Conservation (phyloP, 2,888 invertebrate species). For the Anticlea derivata region DNA sequence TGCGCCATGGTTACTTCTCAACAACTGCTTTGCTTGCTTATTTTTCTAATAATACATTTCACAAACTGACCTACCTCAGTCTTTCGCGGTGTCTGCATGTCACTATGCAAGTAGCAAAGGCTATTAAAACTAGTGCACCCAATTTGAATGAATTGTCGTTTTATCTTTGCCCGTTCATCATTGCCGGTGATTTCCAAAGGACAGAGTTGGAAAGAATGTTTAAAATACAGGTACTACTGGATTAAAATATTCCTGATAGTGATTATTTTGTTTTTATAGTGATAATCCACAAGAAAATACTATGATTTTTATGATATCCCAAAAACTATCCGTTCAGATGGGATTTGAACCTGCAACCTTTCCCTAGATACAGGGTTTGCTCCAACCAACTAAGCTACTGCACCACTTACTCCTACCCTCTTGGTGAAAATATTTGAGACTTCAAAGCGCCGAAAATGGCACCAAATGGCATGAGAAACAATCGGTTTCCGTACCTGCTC, state of each 20-base stretch:
- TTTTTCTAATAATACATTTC: slow-evolving; percentile 77
- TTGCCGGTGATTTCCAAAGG: slow-evolving; percentile 72
- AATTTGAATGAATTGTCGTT: slow-evolving; percentile 78
- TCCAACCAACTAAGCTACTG: no score
- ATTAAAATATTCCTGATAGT: slow-evolving; percentile 49
- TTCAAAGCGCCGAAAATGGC: no score
- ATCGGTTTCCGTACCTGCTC: no score
- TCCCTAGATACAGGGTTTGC: no score
- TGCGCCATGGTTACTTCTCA: slow-evolving; percentile 81
- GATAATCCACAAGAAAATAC: no score
- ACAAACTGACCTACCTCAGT: slow-evolving; percentile 73
- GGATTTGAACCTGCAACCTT: no score
- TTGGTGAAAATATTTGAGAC: no score
- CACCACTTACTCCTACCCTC: no score
- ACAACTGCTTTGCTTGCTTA: slow-evolving; percentile 75
- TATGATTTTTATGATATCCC: no score
- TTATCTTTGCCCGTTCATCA: slow-evolving; percentile 78
- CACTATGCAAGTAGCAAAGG: slow-evolving; percentile 76
- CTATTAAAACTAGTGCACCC: slow-evolving; percentile 75
- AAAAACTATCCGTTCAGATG: no score
- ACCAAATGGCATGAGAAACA: no score
- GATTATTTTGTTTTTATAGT: no score
- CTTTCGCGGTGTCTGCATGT: slow-evolving; percentile 78
- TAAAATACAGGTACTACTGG: slow-evolving; percentile 75
- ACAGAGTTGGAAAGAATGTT: slow-evolving; percentile 77